Evolutionary conservation across 1,140 invertebrate genomes (phyloP).

Genomic region (Drosophila ogumai): DNA sequence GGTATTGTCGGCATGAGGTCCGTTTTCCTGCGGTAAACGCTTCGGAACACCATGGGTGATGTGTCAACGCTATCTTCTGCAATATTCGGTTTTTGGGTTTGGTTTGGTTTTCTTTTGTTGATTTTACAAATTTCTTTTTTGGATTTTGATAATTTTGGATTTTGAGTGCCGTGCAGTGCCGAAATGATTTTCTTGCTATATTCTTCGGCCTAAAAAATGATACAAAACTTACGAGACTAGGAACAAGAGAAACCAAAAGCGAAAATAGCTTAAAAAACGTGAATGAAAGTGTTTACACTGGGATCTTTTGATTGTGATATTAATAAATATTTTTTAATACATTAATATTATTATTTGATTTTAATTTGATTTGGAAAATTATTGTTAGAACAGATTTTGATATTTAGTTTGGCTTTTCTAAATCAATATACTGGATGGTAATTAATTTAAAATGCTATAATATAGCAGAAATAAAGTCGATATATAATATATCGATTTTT

Average conservation of each 20-base stretch:
- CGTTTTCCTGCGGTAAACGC: slow-evolving; percentile 93
- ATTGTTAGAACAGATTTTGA: no score
- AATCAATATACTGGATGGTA: no score
- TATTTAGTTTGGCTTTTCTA: no score
- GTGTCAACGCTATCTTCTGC: slow-evolving; percentile 85
- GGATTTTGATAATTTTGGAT: slow-evolving; percentile 23
- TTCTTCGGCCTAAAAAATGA: slow-evolving; percentile 32
- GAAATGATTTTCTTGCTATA: slow-evolving; percentile 32
- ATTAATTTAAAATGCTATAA: no score
- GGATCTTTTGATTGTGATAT: not conserved
- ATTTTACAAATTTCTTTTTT: slow-evolving; percentile 25
- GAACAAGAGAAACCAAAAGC: slow-evolving; percentile 50
- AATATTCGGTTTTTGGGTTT: slow-evolving; percentile 67
- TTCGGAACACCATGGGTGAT: slow-evolving; percentile 86
- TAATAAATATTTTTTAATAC: not conserved
- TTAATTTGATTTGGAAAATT: not conserved
- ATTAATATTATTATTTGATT: not conserved
- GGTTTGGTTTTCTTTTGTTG: slow-evolving; percentile 28
- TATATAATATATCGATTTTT: no score
- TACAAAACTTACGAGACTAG: slow-evolving; percentile 50
- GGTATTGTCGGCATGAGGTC: slow-evolving; percentile 96
- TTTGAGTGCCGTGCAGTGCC: slow-evolving; percentile 42
- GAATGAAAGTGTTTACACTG: slow-evolving; percentile 26
- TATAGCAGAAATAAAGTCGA: no score
- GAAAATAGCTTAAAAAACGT: slow-evolving; percentile 22